Evolutionary conservation across 2,888 invertebrate species (phyloP), one percentile per base, ranked within the genome.

Genomic region (Empis livida): DNA sequence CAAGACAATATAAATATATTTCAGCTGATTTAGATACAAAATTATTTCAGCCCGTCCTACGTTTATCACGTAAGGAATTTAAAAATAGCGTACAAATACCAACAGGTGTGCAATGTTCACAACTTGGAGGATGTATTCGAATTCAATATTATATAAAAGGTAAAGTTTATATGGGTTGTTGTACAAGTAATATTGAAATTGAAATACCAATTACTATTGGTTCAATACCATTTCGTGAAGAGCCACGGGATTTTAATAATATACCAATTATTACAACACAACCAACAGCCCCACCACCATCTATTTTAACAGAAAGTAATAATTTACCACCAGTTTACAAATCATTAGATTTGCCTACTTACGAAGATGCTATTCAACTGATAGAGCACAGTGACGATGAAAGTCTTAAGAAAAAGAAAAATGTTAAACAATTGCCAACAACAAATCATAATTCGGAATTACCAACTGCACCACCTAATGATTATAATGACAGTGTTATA

Each of bases 191-290:
- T 51, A 57, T 61, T 10, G 45, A 52, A 1, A 50, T 61, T 0
- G 55, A 53, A 1, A 54, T 61, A 38, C 66, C 68, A 0, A 55
- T 68, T 1, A 63, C 63, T 10, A 64, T 70, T 40, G 70, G 68
- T 10, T 65, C 62, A 51, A 59, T 67, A 2, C 68, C 70, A 1
- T 48, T 64, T 2, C 32, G 32, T 30, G 30, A 39, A 14, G 4
- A 2, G 5, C 11, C 20, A 16, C 9, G 10, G 20, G 11, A 10
- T 17, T 27, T 8, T 27, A 27, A 27, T 27, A 9, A 27, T 32
- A 13, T n/a, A 32, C 13, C n/a, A 11, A 56, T 46, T 54, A 14
- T 49, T 54, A 20, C 58, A 61, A 20, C 61, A 59, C 61, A 2
- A 16, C 41, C 52, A 50, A 27, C 49, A 51, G 35, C 56, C 54